These are phyloP conservation scores for Desoria tigrina DNA, from an alignment of 2,888 invertebrate species.

Conservation along the genomic window DNA sequence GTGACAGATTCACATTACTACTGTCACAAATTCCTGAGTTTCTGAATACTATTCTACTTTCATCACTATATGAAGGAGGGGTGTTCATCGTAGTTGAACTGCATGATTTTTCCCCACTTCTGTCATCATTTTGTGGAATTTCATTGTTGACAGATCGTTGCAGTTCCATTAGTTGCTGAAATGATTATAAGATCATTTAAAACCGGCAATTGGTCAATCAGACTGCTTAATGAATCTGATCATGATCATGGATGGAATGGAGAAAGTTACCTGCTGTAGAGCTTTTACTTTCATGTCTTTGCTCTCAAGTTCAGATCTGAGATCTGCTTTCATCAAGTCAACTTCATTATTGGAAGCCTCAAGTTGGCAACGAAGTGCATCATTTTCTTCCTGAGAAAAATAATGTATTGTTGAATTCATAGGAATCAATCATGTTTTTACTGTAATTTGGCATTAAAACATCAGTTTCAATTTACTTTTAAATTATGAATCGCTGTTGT, in stretches of 20 bases:
- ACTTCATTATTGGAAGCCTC: slow-evolving; percentile 94
- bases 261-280: slow-evolving; percentile 65
- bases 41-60: neutral
- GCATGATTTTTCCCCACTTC: neutral
- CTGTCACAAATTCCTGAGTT: slow-evolving; percentile 19
- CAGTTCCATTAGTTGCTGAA: neutral
- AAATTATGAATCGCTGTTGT: slow-evolving; percentile 47
- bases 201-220: no score
- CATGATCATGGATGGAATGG: no score
- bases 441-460: slow-evolving; percentile 11
- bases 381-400: slow-evolving; percentile 79
- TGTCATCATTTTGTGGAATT: neutral
- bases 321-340: slow-evolving; percentile 79
- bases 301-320: slow-evolving; percentile 73
- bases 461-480: slow-evolving; percentile 35
- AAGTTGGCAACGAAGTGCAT: slow-evolving; percentile 82
- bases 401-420: no score
- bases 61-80: neutral
- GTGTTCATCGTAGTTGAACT: slow-evolving; percentile 6
- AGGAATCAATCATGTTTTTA: no score
- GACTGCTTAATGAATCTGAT: no score
- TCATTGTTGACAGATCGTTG: neutral
- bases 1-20: neutral
- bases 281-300: slow-evolving; percentile 82
- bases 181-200: neutral